phyloP scores from a whole-genome alignment of 1,140 invertebrate genomes.

The Macrosteles quadrilineatus region DNA sequence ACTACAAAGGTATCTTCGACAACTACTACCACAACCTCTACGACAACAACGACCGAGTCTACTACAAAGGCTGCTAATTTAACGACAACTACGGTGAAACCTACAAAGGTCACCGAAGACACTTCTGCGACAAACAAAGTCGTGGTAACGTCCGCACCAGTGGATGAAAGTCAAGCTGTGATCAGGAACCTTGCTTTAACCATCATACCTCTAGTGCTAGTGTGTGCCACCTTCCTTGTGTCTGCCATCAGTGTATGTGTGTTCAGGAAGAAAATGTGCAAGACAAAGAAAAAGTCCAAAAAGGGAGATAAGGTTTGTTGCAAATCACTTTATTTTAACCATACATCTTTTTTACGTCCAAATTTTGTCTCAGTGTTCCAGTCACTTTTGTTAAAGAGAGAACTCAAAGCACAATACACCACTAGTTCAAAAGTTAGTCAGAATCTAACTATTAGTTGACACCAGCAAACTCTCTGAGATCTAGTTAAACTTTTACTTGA shows the following conservation, averaged over 20 bases:
- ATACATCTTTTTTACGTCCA: too few relatives aligned
- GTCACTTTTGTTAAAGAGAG: too few relatives aligned
- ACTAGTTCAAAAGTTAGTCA: too few relatives aligned
- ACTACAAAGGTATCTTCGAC: slow-evolving; percentile 30
- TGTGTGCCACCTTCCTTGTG: slow-evolving; percentile 52
- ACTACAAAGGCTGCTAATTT: slow-evolving; percentile 4
- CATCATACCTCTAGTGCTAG: slow-evolving; percentile 60
- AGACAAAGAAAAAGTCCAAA: slow-evolving; percentile 52
- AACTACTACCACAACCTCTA: slow-evolving; percentile 29
- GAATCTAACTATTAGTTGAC: too few relatives aligned
- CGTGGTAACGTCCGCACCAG: slow-evolving; percentile 37
- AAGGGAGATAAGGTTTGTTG: slow-evolving; percentile 62
- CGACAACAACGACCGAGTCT: background rate
- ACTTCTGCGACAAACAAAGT: slow-evolving; percentile 36
- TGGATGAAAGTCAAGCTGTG: background rate
- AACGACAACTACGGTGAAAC: slow-evolving; percentile 18
- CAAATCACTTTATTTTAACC: too few relatives aligned
- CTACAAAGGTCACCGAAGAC: slow-evolving; percentile 33
- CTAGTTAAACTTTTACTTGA: too few relatives aligned
- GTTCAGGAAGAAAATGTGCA: slow-evolving; percentile 59
- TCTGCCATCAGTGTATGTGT: slow-evolving; percentile 55
- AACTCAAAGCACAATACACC: too few relatives aligned
- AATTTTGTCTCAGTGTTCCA: too few relatives aligned
- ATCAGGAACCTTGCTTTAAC: slow-evolving; percentile 54
- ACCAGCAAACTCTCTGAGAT: too few relatives aligned